Evolutionary conservation across 2,888 invertebrate genomes (phyloP).

Genomic region (Drosophila glabriapex): DNA sequence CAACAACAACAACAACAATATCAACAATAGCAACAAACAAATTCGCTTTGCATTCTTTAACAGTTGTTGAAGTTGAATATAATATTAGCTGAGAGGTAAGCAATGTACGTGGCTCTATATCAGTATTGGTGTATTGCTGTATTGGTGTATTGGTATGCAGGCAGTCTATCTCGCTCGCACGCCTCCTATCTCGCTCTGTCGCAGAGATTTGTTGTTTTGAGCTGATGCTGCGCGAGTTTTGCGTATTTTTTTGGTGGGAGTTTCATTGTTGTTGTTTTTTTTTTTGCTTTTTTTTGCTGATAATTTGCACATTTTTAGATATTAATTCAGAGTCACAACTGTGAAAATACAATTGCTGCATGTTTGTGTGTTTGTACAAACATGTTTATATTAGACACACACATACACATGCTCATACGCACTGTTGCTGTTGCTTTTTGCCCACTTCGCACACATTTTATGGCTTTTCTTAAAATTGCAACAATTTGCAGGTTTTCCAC

Average conservation of each 20-base stretch:
- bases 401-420: conserved; percentile 10
- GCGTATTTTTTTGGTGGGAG: conserved; percentile 51
- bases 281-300: conserved; percentile 12
- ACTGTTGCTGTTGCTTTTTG: conserved; percentile 25
- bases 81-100: conserved; percentile 41
- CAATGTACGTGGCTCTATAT: conserved; percentile 46
- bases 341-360: conserved; percentile 1
- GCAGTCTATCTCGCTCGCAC: conserved; percentile 10
- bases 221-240: conserved; percentile 50
- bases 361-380: conserved; percentile 6
- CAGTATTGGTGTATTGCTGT: conserved; percentile 8
- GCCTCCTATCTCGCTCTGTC: not conserved
- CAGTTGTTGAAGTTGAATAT: conserved; percentile 18
- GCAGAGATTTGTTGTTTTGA: conserved; percentile 27
- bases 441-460: conserved; percentile 45
- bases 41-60: conserved; percentile 48
- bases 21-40: conserved; percentile 23
- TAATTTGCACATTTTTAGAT: conserved; percentile 46
- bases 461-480: conserved; percentile 56
- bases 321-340: conserved; percentile 9
- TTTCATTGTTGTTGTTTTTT: conserved; percentile 45
- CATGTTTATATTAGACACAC: conserved; percentile 25
- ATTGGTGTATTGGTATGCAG: conserved; percentile 22
- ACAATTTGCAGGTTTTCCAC: conserved; percentile 53
- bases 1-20: conserved; percentile 21